A percentile compares a stretch with the other conserved stretches of the same genome.
phyloP scores from a whole-genome alignment of 2,113 vertebrate species.

The Eulemur macaco region DNA sequence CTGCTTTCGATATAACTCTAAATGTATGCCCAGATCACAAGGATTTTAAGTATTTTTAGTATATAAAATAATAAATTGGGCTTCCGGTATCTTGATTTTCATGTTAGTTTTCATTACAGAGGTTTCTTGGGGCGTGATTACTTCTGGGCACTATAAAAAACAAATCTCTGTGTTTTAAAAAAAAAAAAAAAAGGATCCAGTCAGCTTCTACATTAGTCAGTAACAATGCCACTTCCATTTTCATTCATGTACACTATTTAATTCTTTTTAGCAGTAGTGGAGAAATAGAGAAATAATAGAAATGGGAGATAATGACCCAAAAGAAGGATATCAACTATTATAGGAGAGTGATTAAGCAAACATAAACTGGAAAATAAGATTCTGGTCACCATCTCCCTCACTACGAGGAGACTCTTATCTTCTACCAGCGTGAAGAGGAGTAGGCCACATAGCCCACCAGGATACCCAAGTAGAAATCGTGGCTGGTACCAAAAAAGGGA shows the following conservation, averaged over 20 bases:
- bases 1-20: neutral
- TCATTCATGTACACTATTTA: conserved; percentile 7
- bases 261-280: neutral
- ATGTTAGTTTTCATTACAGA: conserved; percentile 31
- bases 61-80: neutral
- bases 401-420: neutral
- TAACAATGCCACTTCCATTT: conserved; percentile 21
- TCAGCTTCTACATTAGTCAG: neutral
- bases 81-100: conserved; percentile 12
- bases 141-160: neutral
- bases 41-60: neutral
- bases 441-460: neutral
- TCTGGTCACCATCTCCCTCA: neutral
- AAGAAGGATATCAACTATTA: neutral
- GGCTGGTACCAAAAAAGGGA: neutral
- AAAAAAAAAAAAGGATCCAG: conserved; percentile 11
- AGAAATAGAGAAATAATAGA: conserved; percentile 3
- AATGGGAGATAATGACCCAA: neutral
- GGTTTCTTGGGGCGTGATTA: neutral
- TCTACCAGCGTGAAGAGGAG: neutral
- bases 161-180: neutral
- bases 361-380: neutral
- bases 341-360: neutral
- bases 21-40: neutral
- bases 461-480: neutral